Evolutionary conservation across 2,113 vertebrate genomes (phyloP).

Genomic region (Brachyistius frenatus): DNA sequence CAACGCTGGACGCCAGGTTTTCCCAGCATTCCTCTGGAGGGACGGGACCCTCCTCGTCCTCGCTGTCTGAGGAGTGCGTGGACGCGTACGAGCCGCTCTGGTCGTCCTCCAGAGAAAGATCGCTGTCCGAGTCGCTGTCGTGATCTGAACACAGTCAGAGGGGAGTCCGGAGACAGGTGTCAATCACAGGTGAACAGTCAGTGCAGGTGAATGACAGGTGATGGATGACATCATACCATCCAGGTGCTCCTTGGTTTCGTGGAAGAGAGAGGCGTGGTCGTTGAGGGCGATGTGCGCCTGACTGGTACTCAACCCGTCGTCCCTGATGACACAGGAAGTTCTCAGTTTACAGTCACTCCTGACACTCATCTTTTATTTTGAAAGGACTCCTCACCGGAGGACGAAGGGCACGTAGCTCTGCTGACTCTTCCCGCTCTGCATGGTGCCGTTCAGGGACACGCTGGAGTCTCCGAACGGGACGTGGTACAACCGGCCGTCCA

Average conservation of each 20-base stretch:
- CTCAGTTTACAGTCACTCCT: not conserved
- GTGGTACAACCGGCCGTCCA: constrained; percentile 88
- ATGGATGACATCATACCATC: constrained; percentile 77
- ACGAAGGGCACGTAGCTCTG: constrained; percentile 95
- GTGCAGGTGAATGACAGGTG: not conserved
- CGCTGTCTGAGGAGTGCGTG: constrained; percentile 93
- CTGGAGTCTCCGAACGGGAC: constrained; percentile 88
- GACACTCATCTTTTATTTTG: not conserved
- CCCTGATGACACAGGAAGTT: constrained; percentile 79
- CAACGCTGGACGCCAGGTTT: constrained; percentile 80
- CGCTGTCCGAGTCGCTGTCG: constrained; percentile 94
- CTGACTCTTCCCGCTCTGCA: constrained; percentile 92
- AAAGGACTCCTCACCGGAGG: constrained; percentile 81
- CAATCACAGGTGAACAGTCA: too few species aligned
- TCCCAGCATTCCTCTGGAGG: constrained; percentile 89
- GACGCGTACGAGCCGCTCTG: constrained; percentile 93
- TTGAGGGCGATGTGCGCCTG: constrained; percentile 85
- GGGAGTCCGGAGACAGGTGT: not conserved
- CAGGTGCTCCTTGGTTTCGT: constrained; percentile 82
- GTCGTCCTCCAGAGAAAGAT: constrained; percentile 93
- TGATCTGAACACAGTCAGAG: constrained; percentile 75
- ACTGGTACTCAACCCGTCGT: constrained; percentile 87
- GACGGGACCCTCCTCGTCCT: constrained; percentile 88
- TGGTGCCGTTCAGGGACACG: constrained; percentile 90
- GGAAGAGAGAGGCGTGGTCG: constrained; percentile 85